These are phyloP conservation scores for Cichlasoma orientale DNA, from an alignment of 2,797 vertebrate genomes.

Conservation along the genomic window DNA sequence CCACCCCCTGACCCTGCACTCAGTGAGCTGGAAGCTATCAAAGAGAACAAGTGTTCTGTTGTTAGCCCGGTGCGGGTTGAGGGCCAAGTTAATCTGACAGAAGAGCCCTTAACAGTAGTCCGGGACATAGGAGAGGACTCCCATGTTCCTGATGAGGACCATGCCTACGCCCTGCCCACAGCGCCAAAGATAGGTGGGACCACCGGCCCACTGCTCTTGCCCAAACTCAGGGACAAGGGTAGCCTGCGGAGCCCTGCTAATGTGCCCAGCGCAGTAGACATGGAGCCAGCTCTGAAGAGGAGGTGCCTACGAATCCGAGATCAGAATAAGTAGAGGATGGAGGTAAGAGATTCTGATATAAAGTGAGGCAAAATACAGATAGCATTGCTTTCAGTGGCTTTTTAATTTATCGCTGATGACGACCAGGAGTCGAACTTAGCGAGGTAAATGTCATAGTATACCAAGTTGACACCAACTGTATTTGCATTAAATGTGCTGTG, in stretches of 20 bases:
- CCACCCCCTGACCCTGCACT: conserved; percentile 50
- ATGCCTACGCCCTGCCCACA: conserved; percentile 92
- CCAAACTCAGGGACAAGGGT: conserved; percentile 82
- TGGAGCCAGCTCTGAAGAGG: conserved; percentile 95
- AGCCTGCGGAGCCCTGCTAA: conserved; percentile 84
- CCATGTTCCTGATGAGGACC: conserved; percentile 86
- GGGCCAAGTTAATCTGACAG: conserved; percentile 82
- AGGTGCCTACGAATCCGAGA: conserved; percentile 97
- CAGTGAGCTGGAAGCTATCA: conserved; percentile 86
- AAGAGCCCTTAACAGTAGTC: conserved; percentile 84
- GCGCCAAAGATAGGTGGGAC: conserved; percentile 91
- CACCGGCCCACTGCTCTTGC: conserved; percentile 74
- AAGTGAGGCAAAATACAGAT: conserved; percentile 5
- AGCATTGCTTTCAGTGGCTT: conserved; percentile 3
- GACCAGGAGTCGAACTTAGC: neutral
- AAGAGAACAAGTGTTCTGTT: conserved; percentile 90
- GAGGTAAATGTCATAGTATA: conserved; percentile 9
- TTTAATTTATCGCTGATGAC: neutral
- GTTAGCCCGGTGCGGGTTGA: conserved; percentile 77
- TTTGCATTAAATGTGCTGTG: neutral
- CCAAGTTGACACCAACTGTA: neutral
- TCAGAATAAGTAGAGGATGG: conserved; percentile 91
- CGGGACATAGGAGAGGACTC: conserved; percentile 79
- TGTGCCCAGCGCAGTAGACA: conserved; percentile 85
- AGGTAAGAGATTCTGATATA: conserved; percentile 62